Conservation (phyloP, 2,888 invertebrate genomes). For the Melinopterus prodromus region DNA sequence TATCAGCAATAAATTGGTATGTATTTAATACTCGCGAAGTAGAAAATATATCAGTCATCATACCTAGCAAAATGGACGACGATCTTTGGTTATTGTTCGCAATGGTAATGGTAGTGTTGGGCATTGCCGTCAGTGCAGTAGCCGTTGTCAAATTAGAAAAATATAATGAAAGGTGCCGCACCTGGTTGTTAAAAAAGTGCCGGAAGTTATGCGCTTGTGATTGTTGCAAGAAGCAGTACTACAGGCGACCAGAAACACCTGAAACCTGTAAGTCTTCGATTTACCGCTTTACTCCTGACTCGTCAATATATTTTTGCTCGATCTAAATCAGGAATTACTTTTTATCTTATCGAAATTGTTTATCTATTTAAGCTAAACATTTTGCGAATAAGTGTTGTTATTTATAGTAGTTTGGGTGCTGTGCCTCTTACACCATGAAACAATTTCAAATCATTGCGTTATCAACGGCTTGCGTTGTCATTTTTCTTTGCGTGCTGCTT, state of each 20-base stretch:
- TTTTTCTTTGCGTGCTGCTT: background rate
- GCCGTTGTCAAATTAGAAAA: constrained; percentile 8
- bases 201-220: background rate
- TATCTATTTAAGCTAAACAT: background rate
- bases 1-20: background rate
- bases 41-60: constrained; percentile 8
- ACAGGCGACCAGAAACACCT: background rate
- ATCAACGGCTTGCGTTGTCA: background rate
- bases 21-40: background rate
- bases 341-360: too few relatives aligned
- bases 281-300: background rate
- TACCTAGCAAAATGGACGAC: constrained; percentile 9
- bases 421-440: background rate
- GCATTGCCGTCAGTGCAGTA: background rate
- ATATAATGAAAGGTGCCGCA: background rate
- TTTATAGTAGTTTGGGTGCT: background rate
- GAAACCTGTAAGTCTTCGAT: background rate
- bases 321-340: too few relatives aligned
- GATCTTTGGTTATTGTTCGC: background rate
- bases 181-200: background rate
- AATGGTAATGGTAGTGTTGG: constrained; percentile 10
- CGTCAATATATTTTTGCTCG: too few relatives aligned
- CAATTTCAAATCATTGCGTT: background rate
- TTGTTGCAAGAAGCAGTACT: constrained; percentile 4
- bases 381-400: background rate